These are phyloP conservation scores for Drosophila tani DNA, from an alignment of 1,140 invertebrate genomes.

Conservation along the genomic window DNA sequence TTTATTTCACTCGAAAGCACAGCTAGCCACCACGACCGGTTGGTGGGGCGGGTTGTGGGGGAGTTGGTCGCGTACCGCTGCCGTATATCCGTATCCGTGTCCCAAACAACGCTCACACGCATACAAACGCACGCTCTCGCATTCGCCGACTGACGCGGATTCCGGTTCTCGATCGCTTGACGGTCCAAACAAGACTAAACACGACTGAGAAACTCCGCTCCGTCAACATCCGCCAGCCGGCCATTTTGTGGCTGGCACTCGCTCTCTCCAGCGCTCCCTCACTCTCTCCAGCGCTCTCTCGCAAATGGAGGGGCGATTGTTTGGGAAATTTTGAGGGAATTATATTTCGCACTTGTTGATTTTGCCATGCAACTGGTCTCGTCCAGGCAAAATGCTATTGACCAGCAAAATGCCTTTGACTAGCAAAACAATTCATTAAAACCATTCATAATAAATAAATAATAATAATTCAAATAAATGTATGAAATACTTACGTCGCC, in stretches of 20 bases:
- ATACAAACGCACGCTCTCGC: constrained; percentile 50
- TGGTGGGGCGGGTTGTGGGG: constrained; percentile 50
- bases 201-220: constrained; percentile 12
- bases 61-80: constrained; percentile 60
- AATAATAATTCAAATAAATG: no score
- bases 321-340: constrained; percentile 64
- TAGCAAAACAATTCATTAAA: no score
- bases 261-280: constrained; percentile 5
- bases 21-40: constrained; percentile 70
- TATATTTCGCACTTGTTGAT: constrained; percentile 59
- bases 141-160: constrained; percentile 47
- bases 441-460: no score
- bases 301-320: constrained; percentile 51
- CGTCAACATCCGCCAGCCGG: constrained; percentile 39
- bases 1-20: constrained; percentile 36
- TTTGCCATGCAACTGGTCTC: no score
- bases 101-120: constrained; percentile 57
- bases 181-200: constrained; percentile 71
- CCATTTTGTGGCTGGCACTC: constrained; percentile 35
- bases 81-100: constrained; percentile 54
- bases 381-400: no score
- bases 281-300: constrained; percentile 4
- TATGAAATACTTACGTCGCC: no score
- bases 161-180: constrained; percentile 54
- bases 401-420: no score